Base-by-base conservation (phyloP, 1,140 invertebrate species). In the Xylocopa sonorina region DNA sequence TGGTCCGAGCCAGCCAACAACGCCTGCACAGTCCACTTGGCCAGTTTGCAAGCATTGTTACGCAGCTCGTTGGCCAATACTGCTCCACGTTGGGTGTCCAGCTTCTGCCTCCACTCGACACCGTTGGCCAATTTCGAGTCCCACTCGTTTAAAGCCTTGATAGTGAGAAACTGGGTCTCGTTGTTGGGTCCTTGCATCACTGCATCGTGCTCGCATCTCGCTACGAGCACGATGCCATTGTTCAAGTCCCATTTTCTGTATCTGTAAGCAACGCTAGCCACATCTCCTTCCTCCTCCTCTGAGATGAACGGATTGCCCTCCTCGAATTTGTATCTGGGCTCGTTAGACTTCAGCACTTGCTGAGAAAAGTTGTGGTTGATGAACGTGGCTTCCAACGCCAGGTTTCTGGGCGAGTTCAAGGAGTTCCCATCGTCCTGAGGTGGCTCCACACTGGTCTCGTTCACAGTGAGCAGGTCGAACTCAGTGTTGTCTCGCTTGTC, bases 311-410 rank as follows among this genome's bases (percentile, higher is more conserved):
- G 98, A 94, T 99, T 99, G 0, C 95, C 89, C 85, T 99, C 96
- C 0, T 97, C 96, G 93, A 99, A 99, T 88, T 97, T 97, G 91
- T 96, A 97, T 77, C 97, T 96, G 1, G 97, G 94, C 84, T 99
- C 98, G 64, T 94, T 93, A 0, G 93, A 92, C 73, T 93, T 93
- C 0, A 93, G 48, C 0, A 98, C 98, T 95, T 99, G 99, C 88
- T 99, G 99, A 58, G 98, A 99, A 92, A 99, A 99, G 92, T 99
- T 99, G 90, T 99, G 99, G 93, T 99, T 99, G 87, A 99, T 99
- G 89, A 99, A 99, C 0, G 99, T 99, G 0, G 99, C 99, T 93
- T 99, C 99, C 5, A 99, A 94, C 0, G 98, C 98, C 67, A 99
- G 93, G 93, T 99, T 99, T 66, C 97, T 95, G 0, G 99, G 98